Base-by-base conservation (phyloP, 1,140 invertebrate species). In the Drosophila mayri region DNA sequence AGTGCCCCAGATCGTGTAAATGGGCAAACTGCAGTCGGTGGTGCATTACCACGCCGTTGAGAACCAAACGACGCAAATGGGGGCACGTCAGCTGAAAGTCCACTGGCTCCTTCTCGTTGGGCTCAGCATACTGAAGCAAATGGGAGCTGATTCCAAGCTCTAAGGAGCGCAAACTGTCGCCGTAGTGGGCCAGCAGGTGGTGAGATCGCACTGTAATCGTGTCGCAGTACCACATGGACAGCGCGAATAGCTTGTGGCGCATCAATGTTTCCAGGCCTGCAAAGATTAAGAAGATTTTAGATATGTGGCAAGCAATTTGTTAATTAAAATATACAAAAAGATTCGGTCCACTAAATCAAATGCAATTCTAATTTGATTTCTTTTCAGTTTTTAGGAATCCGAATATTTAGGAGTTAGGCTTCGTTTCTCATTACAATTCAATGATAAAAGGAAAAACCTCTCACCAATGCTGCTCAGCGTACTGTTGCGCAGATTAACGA, bases 171-270 rank as follows among this genome's bases (percentile, higher is more conserved):
- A 94, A 76, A 58, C 92, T 93, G 43, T 90, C 88, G 12, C 93
- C 93, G 72, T 93, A 92, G 50, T 82, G 81, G 10, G 93, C 88
- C 22, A 94, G 71, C 60, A 92, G 76, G 63, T 91, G 84, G 59
- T 94, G 93, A 11, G 94, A 94, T 4, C 93, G 86, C 54, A 94
- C 92, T 0, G 95, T 95, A n/a, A 97, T 90, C 50, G 94, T 94
- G 44, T 93, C 93, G 91, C 97, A 97, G 73, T 97, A 95, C 41
- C 94, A 94, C 61, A 98, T 93, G 68, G 97, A 95, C 46, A 98
- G 92, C 66, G 96, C 95, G 11, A 94, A 93, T 30, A 97, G 93
- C 61, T 95, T 94, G 91, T 98, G 97, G 18, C 93, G 93, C 81
- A 96, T 93, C 28, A 98, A 90, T 18, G 94, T 94, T 58, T 94